Base-by-base conservation (phyloP, 2,113 vertebrate genomes). In the Parus major region DNA sequence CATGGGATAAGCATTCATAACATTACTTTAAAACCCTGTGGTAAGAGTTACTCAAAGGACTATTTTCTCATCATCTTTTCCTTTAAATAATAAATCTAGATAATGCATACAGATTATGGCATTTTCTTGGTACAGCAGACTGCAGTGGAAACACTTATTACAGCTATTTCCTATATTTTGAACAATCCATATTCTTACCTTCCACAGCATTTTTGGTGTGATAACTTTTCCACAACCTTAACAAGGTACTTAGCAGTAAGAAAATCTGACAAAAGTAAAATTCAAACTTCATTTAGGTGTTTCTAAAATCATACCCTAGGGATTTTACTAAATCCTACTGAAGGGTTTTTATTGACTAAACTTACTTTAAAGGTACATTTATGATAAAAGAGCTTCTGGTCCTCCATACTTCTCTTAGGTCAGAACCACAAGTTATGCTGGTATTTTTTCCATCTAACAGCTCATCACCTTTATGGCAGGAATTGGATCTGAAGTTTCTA, bases 101-200 rank as follows among this genome's bases (percentile, higher is more conserved):
- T 41, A 2, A 41, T 21, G 65, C 15, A 55, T 6, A 53, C 2
- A 50, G 21, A 75, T 47, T 7, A 53, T 0, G 15, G 15, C 8
- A 35, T 50, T 90, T 87, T 76, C 49, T 39, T 50, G n/a, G 29
- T 39, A 60, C 5, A 68, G 53, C 35, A 56, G 21, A 52, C 19
- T 28, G 22, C n/a, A 46, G 15, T 73, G 19, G 65, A 71, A 63
- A 70, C 12, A 75, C 28, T 56, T 41, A n/a, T 6, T 46, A 55
- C 1, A 0, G 28, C 39, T 39, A 63, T 27, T 71, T 75, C 16
- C 39, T 44, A 6, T 44, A 76, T 41, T 79, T 56, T 42, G 23
- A 49, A 63, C n/a, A 53, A 68, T 39, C 23, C 59, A 6, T n/a
- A 57, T 39, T 65, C 60, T 9, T 61, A 20, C 16, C 28, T 76